Evolutionary conservation across 2,113 vertebrate genomes (phyloP), one percentile per base, ranked within the genome.

Genomic region (Poecile atricapillus): DNA sequence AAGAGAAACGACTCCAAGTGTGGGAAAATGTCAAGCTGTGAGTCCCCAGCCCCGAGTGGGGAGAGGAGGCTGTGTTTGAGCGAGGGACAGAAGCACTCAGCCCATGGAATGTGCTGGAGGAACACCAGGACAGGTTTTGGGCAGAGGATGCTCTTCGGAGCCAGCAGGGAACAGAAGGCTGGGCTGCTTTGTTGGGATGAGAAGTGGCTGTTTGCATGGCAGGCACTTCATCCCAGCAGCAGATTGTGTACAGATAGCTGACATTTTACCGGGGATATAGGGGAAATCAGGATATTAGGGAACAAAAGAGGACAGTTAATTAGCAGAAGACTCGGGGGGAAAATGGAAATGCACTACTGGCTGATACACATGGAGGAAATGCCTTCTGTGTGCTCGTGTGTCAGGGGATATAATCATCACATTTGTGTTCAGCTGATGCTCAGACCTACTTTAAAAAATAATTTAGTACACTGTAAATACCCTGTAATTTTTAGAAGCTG

Each of bases 61-160:
- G 9, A 39, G 37, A 20, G 15, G 59, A 39, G 55, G 21, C 2
- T 7, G 53, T 7, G 6, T 20, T 55, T 25, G 53, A 59, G 77
- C 9, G 2, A 47, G 31, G 68, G 52, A 15, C 35, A 47, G 13
- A 22, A 23, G 33, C 5, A 11, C 10, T 13, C 15, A 25, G 19
- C 25, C 10, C 4, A 0, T 5, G 28, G 15, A 35, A 4, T 46
- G 39, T 3, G 41, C 6, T 13, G 7, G 33, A 59, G n/a, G 31
- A 60, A 8, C 39, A 46, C 37, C 5, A 25, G 23, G 15, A 0
- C 0, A 22, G 6, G 28, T 5, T 64, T 27, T 30, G 2, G 2
- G 59, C 23, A 23, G n/a, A 41, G 39, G 44, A 68, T 35, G 81
- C 1, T 37, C 13, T 44, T 12, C 4, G 64, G 25, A 18, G 24